phyloP scores from a whole-genome alignment of 2,797 vertebrate species.

The Aplochiton taeniatus region DNA sequence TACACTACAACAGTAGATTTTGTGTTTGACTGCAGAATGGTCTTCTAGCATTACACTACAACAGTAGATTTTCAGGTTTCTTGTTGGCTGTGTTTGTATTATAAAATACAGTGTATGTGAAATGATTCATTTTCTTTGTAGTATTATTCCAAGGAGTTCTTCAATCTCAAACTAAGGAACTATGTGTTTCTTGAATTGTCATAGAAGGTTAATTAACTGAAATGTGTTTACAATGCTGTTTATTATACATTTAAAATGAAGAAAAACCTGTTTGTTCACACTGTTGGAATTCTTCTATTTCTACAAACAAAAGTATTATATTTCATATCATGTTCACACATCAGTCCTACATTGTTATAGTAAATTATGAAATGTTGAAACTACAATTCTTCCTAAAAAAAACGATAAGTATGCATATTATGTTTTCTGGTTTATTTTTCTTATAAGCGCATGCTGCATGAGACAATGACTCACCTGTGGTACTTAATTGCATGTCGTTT shows the following conservation, averaged over 20 bases:
- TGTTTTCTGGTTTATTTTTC: constrained; percentile 61
- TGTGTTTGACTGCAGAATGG: no score
- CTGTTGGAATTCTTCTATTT: constrained; percentile 46
- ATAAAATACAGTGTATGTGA: no score
- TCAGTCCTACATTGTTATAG: constrained; percentile 14
- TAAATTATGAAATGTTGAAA: constrained; percentile 15
- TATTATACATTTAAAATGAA: constrained; percentile 42
- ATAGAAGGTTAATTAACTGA: constrained; percentile 65
- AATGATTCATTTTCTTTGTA: no score
- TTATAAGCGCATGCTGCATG: constrained; percentile 78
- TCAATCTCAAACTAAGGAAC: background rate
- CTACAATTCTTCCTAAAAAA: constrained; percentile 35
- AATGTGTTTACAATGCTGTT: constrained; percentile 30
- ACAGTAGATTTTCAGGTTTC: no score
- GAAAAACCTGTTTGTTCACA: constrained; percentile 49
- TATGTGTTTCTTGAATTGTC: constrained; percentile 41
- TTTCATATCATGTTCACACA: constrained; percentile 51
- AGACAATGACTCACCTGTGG: constrained; percentile 68
- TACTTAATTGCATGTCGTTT: constrained; percentile 73
- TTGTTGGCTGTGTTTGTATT: no score
- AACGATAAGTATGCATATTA: constrained; percentile 57
- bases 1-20: no score
- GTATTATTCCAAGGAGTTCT: no score
- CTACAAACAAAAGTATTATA: constrained; percentile 41
- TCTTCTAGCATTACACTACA: no score